Base-by-base conservation (phyloP, 1,140 invertebrate genomes). In the Ostrea edulis region DNA sequence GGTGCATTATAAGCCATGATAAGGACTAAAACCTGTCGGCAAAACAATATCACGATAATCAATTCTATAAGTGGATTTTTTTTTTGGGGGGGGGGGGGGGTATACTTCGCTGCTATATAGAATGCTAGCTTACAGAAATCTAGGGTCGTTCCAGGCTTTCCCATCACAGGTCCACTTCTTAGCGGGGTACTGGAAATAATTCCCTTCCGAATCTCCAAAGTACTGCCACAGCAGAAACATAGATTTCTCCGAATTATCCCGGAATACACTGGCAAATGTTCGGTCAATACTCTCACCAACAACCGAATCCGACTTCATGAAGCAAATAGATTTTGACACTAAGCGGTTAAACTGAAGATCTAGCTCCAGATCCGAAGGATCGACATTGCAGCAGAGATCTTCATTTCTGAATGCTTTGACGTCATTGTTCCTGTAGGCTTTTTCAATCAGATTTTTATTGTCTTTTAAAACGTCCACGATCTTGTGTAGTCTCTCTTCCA, bases 131-230 rank as follows among this genome's bases (percentile, higher is more conserved):
- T 88, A 88, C 87, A 83, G 55, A 71, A 88, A 88, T 65, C 87
- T 17, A 35, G 71, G 71, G 25, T 88, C 87, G 8, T 29, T 53
- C 22, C 54, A 9, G 2, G 58, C 35, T 17, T 82, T 58, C 22
- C 58, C 58, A 14, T 81, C 14, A 55, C 87, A 88, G 17, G 62
- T 52, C 44, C 51, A 86, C 20, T 55, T 51, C 12, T 82, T 77
- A 2, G 68, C 52, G 17, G 87, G 87, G 44, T 86, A 88, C 52
- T 88, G 87, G 20, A 86, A 77, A 88, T 88, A 88, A 44, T 86
- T 82, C 35, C 87, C 87, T 5, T n/a, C 7, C 8, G 54, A 53
- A 68, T 88, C 87, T 71, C 87, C 87, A 55, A 83, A 88, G 68
- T 88, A 88, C 29, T 88, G 87, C 84, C 84, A 86, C 20, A 88